Percentiles rank a stretch among this genome's conserved stretches.
phyloP scores from a whole-genome alignment of 2,888 invertebrate species.

The Diabrotica balteata region DNA sequence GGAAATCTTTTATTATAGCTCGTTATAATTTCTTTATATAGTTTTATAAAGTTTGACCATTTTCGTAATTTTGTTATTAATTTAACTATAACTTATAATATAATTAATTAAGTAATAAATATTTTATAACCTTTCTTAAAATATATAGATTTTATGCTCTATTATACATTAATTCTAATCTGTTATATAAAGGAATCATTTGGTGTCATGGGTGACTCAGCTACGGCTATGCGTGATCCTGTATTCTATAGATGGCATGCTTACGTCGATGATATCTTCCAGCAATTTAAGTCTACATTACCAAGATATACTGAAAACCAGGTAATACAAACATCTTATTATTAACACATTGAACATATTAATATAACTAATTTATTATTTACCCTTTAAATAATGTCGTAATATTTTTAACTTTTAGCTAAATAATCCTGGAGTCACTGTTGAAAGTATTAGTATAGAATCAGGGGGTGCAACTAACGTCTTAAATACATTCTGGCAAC shows the following conservation, averaged over 20 bases:
- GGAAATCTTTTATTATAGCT: too few species aligned
- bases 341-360: too few species aligned
- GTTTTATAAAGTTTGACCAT: background rate
- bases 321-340: too few species aligned
- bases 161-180: too few species aligned
- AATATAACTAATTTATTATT: too few species aligned
- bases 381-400: too few species aligned
- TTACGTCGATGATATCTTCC: slow-evolving; percentile 80
- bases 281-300: slow-evolving; percentile 74
- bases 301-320: slow-evolving; percentile 68
- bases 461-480: slow-evolving; percentile 62
- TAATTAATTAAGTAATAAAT: too few species aligned
- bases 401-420: slow-evolving; percentile 59
- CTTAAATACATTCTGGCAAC: slow-evolving; percentile 79
- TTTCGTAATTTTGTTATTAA: slow-evolving; percentile 31
- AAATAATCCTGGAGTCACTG: slow-evolving; percentile 69
- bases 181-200: slow-evolving; percentile 70
- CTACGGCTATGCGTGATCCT: slow-evolving; percentile 88
- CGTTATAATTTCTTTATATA: background rate
- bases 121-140: too few species aligned
- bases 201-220: slow-evolving; percentile 84
- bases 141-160: too few species aligned
- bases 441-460: slow-evolving; percentile 66
- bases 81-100: too few species aligned
- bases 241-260: slow-evolving; percentile 88